These are phyloP conservation scores for Mohoua ochrocephala DNA, from an alignment of 2,113 vertebrate genomes.

Conservation along the genomic window DNA sequence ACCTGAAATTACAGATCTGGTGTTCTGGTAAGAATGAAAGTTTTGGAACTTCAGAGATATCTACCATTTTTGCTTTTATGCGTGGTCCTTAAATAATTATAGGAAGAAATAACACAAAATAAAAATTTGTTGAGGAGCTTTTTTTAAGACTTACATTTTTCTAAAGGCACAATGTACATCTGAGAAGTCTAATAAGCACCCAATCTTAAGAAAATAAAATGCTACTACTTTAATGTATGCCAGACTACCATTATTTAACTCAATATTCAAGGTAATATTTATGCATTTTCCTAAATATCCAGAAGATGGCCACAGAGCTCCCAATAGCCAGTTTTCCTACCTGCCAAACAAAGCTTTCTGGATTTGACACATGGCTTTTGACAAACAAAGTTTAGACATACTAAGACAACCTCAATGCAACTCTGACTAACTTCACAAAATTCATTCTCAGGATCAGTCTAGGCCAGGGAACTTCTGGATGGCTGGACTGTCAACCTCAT, in stretches of 20 bases:
- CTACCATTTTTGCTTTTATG: neutral
- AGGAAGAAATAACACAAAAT: neutral
- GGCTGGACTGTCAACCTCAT: neutral
- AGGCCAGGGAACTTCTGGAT: neutral
- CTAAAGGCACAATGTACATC: neutral
- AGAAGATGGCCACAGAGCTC: conserved; percentile 60
- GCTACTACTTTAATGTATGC: neutral
- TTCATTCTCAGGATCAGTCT: neutral
- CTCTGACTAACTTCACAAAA: neutral
- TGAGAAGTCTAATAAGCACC: neutral
- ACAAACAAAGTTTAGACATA: neutral
- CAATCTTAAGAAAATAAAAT: neutral
- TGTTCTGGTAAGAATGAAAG: neutral
- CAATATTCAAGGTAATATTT: neutral
- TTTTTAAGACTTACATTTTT: neutral
- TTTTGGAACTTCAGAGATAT: neutral
- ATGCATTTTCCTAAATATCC: conserved; percentile 38
- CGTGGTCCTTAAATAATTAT: neutral
- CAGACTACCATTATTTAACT: neutral
- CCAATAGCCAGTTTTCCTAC: neutral
- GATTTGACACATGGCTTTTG: neutral
- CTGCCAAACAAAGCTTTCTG: neutral
- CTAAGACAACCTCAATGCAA: neutral
- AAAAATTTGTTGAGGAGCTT: neutral
- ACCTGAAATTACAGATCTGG: neutral